Evolutionary conservation across 2,113 vertebrate genomes (phyloP).

Genomic region (Muscicapa adusta): DNA sequence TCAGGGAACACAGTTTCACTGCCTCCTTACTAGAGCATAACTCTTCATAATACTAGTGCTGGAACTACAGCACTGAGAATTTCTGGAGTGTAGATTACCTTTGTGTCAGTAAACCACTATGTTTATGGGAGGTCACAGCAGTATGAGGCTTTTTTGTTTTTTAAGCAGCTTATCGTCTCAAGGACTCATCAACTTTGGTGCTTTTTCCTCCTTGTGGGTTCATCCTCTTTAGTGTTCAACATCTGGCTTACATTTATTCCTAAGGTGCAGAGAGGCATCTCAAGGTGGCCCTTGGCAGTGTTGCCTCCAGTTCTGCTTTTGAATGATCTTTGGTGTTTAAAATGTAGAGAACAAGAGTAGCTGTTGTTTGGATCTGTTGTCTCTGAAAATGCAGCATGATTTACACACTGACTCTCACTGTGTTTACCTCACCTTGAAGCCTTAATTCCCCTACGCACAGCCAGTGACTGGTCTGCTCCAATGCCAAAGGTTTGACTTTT

Average conservation of each 20-base stretch:
- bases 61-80: neutral
- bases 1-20: conserved; percentile 27
- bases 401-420: conserved; percentile 50
- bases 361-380: neutral
- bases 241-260: neutral
- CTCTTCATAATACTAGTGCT: neutral
- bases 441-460: conserved; percentile 69
- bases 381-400: conserved; percentile 24
- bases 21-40: neutral
- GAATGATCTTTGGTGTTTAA: conserved; percentile 29
- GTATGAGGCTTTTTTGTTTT: conserved; percentile 15
- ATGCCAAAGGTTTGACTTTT: conserved; percentile 46
- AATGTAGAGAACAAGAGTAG: conserved; percentile 42
- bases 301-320: neutral
- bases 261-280: neutral
- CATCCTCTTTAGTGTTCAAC: neutral
- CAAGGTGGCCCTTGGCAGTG: neutral
- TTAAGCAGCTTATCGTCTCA: conserved; percentile 25
- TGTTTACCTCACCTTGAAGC: conserved; percentile 72
- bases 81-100: neutral
- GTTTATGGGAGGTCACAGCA: conserved; percentile 3
- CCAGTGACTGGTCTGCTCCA: conserved; percentile 44
- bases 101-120: conserved; percentile 7
- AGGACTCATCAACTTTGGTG: conserved; percentile 56
- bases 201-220: conserved; percentile 43